phyloP scores from a whole-genome alignment of 2,888 invertebrate species.

The Mongoloraphidia duomilia region DNA sequence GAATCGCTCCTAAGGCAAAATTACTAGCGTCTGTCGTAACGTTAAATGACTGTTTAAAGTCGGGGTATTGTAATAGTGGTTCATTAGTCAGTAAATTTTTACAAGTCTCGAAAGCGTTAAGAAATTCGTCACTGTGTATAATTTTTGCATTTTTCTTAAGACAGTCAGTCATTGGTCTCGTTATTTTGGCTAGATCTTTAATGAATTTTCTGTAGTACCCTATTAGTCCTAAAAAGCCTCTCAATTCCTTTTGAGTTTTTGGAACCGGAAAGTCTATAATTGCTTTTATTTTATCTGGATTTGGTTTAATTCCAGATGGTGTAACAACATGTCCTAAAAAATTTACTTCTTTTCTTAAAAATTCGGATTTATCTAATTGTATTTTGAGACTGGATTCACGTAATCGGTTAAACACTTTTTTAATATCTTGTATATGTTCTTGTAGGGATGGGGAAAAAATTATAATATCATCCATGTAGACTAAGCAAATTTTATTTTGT shows the following conservation, averaged over 20 bases:
- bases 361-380: conserved; percentile 14
- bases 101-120: neutral
- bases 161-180: too few relatives aligned
- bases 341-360: conserved; percentile 10
- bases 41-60: conserved; percentile 15
- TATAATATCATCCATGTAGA: conserved; percentile 17
- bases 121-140: conserved; percentile 8
- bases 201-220: too few relatives aligned
- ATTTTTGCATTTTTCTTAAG: too few relatives aligned
- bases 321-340: conserved; percentile 13
- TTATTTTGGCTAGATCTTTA: too few relatives aligned
- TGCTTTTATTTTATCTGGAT: too few relatives aligned
- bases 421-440: conserved; percentile 10
- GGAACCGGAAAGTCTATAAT: too few relatives aligned
- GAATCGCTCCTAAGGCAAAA: conserved; percentile 18
- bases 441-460: conserved; percentile 10
- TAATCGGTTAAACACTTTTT: conserved; percentile 10
- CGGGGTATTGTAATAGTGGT: too few relatives aligned
- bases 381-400: conserved; percentile 13
- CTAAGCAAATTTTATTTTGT: conserved; percentile 13
- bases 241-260: too few relatives aligned
- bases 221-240: too few relatives aligned
- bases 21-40: conserved; percentile 24
- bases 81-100: too few relatives aligned
- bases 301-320: neutral